Percentiles rank a stretch among this genome's conserved stretches.
These are phyloP conservation scores for Drosophila oshimai DNA, from an alignment of 1,140 invertebrate species.

Conservation along the genomic window DNA sequence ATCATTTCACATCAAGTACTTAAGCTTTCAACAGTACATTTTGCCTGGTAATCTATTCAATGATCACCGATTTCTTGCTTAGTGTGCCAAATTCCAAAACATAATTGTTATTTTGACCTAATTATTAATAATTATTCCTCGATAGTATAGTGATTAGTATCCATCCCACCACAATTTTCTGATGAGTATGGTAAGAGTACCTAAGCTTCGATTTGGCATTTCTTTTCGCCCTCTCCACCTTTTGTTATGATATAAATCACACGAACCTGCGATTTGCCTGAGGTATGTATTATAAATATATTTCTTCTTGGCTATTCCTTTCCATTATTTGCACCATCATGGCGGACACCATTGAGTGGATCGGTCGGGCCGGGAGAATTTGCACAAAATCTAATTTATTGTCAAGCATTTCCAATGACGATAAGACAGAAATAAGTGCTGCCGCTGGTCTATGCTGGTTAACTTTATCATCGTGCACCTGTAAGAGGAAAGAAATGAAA, in stretches of 20 bases:
- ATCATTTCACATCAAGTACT: background rate
- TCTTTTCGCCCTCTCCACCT: background rate
- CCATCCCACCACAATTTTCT: no score
- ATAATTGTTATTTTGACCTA: background rate
- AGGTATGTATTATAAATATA: no score
- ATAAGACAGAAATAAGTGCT: conserved; percentile 55
- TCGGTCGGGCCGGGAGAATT: conserved; percentile 47
- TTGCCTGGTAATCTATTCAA: background rate
- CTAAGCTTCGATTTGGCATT: conserved; percentile 7
- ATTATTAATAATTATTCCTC: background rate
- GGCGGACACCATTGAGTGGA: conserved; percentile 53
- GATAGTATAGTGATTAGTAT: background rate
- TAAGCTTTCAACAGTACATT: background rate
- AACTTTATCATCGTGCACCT: conserved; percentile 72
- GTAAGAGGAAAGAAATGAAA: conserved; percentile 41
- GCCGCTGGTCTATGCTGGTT: conserved; percentile 23
- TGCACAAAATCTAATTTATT: conserved; percentile 78
- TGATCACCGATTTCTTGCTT: background rate
- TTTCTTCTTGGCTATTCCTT: conserved; percentile 18
- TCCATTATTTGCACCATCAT: conserved; percentile 60
- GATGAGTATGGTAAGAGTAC: conserved; percentile 27
- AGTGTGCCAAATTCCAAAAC: background rate
- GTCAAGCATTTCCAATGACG: conserved; percentile 66
- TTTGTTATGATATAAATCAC: conserved; percentile 64
- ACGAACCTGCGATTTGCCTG: conserved; percentile 43